Percentiles rank a stretch among this genome's conserved stretches.
Evolutionary conservation across 64 coral and sea anemone genomes (phyloP).

Genomic region (Actinia equina): DNA sequence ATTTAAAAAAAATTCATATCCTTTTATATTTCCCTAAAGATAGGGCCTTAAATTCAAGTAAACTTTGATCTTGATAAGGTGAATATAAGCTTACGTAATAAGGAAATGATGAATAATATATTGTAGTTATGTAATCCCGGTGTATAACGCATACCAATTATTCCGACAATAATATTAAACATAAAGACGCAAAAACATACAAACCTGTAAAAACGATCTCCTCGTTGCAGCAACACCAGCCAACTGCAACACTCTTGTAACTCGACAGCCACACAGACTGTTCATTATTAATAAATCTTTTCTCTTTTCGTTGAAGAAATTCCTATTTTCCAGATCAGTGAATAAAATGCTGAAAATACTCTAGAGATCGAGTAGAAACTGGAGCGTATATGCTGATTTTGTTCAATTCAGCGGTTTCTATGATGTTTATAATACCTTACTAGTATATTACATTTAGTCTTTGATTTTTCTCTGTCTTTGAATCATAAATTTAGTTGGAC

Average conservation of each 20-base stretch:
- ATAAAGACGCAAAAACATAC: neutral
- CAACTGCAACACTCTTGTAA: neutral
- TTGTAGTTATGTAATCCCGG: neutral
- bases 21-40: no score
- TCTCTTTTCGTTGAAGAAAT: neutral
- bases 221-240: neutral
- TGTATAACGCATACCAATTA: neutral
- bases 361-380: neutral
- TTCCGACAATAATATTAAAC: neutral
- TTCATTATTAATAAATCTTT: neutral
- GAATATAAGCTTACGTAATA: neutral
- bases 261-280: conserved; percentile 3
- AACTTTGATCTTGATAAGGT: neutral
- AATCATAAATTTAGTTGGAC: no score
- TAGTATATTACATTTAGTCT: neutral
- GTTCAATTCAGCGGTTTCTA: neutral
- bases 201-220: neutral
- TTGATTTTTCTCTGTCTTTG: no score
- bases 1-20: no score
- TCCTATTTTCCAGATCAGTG: neutral
- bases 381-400: neutral
- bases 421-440: neutral
- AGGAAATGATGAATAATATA: neutral
- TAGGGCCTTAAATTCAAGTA: neutral
- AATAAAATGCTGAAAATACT: neutral